phyloP scores from a whole-genome alignment of 1,140 invertebrate species.

The Drosophila bipectinata region DNA sequence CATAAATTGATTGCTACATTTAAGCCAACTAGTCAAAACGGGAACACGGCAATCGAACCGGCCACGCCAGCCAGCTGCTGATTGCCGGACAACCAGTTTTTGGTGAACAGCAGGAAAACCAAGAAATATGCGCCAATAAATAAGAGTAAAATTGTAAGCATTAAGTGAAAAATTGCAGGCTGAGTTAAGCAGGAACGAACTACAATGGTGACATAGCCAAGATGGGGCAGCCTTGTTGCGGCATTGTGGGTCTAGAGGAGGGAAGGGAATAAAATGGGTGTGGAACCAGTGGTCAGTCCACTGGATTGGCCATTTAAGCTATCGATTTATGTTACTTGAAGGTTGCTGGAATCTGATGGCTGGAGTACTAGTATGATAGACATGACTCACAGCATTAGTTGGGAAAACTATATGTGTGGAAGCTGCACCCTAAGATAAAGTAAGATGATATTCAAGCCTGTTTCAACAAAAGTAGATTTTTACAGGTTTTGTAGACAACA shows the following conservation, averaged over 20 bases:
- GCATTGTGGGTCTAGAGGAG: background rate
- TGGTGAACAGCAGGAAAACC: conserved; percentile 55
- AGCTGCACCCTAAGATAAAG: conserved; percentile 16
- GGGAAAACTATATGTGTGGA: conserved; percentile 1
- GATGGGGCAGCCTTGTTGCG: conserved; percentile 21
- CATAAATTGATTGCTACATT: conserved; percentile 73
- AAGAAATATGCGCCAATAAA: conserved; percentile 65
- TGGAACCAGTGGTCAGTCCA: conserved; percentile 43
- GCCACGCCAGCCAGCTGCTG: conserved; percentile 53
- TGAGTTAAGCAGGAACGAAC: conserved; percentile 38
- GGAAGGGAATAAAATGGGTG: conserved; percentile 24
- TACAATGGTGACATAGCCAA: conserved; percentile 32
- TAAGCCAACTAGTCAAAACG: conserved; percentile 67
- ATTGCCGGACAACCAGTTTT: conserved; percentile 62
- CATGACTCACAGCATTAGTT: conserved; percentile 22
- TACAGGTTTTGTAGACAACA: conserved; percentile 8
- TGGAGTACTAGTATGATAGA: conserved; percentile 38
- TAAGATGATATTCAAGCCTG: conserved; percentile 5
- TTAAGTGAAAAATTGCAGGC: conserved; percentile 45
- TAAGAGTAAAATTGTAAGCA: conserved; percentile 35
- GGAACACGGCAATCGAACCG: conserved; percentile 55
- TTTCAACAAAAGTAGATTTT: background rate
- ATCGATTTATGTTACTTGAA: conserved; percentile 41
- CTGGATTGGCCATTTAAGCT: conserved; percentile 16
- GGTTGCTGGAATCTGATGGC: conserved; percentile 37